Evolutionary conservation across 1,140 invertebrate species (phyloP), one percentile per base, ranked within the genome.

Genomic region (Drosophila sechellia): DNA sequence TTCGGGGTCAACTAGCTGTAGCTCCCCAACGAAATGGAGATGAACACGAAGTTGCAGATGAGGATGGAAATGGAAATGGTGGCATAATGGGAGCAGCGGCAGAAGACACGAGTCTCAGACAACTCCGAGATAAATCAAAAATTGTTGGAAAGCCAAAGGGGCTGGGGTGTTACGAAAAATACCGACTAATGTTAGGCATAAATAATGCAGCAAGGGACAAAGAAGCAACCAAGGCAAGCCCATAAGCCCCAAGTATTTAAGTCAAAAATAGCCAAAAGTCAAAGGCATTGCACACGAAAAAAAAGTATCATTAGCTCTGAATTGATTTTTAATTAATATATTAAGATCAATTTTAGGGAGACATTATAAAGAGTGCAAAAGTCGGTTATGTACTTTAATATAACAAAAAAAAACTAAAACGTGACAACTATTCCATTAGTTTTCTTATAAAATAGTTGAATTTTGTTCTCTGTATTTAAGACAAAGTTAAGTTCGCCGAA

Each of bases 1-100:
- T 87, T 87, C 81, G 71, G 69, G 83, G 83, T 89, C 83, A 70
- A 48, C 66, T 86, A 83, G 80, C 83, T 89, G 83, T 72, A 55
- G 37, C 57, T 64, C 50, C 52, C 52, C 55, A 63, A 77, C 59
- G 81, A 78, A 74, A 81, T 80, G 77, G 48, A 85, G 78, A 81
- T 77, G 54, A 76, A 35, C 70, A 49, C 55, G 46, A 56, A 59
- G 31, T 63, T 46, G 20, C 43, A 52, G 59, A 40, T 68, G 37
- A 31, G 48, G 50, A 56, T 79, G 48, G 17, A 68, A 31, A 63
- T 68, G 64, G 45, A 68, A 68, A 52, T 68, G 56, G 64, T 73
- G 73, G 72, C 63, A 68, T 76, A 68, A 76, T 66, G 72, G 63
- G 63, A 76, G 73, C 73, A 66, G 25, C 34, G 55, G 54, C 73